Evolutionary conservation across 2,888 invertebrate genomes (phyloP).

Genomic region (Eucriotettix oculatus): DNA sequence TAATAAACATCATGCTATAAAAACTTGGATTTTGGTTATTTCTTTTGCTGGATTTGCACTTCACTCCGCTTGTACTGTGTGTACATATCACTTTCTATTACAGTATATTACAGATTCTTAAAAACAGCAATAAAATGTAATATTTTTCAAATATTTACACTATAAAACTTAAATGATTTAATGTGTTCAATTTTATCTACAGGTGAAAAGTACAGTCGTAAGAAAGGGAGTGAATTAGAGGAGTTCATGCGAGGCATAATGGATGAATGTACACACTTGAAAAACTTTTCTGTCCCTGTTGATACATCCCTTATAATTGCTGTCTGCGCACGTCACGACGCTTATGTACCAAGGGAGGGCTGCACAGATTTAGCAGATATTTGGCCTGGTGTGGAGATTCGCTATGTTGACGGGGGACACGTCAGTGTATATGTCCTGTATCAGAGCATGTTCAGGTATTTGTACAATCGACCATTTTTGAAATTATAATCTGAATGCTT

Average conservation of each 20-base stretch:
- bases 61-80: no score
- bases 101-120: no score
- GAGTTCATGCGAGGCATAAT: slow-evolving; percentile 95
- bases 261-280: slow-evolving; percentile 96
- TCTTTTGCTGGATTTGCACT: no score
- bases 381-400: slow-evolving; percentile 85
- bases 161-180: no score
- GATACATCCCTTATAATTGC: slow-evolving; percentile 84
- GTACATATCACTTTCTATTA: no score
- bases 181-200: background rate
- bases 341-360: slow-evolving; percentile 76
- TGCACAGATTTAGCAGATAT: slow-evolving; percentile 68
- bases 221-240: slow-evolving; percentile 53
- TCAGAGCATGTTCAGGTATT: slow-evolving; percentile 70
- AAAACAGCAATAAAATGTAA: no score
- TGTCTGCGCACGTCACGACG: slow-evolving; percentile 77
- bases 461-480: background rate
- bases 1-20: no score
- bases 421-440: slow-evolving; percentile 77
- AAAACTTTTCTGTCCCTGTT: slow-evolving; percentile 65
- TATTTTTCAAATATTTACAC: no score
- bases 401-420: slow-evolving; percentile 78
- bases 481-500: background rate
- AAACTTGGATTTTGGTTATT: no score
- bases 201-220: background rate